Evolutionary conservation across 2,888 invertebrate species (phyloP), one percentile per base, ranked within the genome.

Genomic region (Timema podura): DNA sequence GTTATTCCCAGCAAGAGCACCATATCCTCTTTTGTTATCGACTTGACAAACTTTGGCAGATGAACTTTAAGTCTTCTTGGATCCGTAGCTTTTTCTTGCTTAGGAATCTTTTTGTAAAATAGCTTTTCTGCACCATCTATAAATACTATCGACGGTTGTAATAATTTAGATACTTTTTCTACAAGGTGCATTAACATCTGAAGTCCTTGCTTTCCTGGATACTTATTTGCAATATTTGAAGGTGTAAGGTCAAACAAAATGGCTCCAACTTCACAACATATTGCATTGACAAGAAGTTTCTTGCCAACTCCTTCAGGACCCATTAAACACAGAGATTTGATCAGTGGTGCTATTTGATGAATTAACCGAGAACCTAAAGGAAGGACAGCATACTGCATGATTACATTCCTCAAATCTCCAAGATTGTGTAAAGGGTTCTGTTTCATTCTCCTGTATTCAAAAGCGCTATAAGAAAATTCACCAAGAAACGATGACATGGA

Each of bases 171-270:
- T 76, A 89, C 87, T 84, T 88, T 92, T 65, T 85, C 85, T 0
- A 93, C 82, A 45, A 87, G 84, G 72, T 87, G 84, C 72, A 90
- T 84, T 75, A 94, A 83, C 80, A 85, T 87, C 76, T 88, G 88
- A 70, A 89, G 81, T 2, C 88, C 88, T 77, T 44, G 15, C 15
- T 64, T 70, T 44, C 71, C 73, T 30, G 85, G 84, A 79, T 90
- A 93, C 80, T 90, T 89, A 65, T 88, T 86, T 15, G 84, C 87
- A 7, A 91, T 82, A 74, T 88, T 87, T 64, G 85, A 81, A 0
- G 92, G 89, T 0, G 91, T 89, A 13, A 94, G 80, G 77, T 94
- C 92, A 78, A 94, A 89, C 13, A 93, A 79, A 59, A 91, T 87
- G 6, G 92, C 88, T 67, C 89, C 88, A 0, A 90, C 86, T 81